Conservation (phyloP, 2,888 invertebrate genomes). For the Lasioglossum marginatum region DNA sequence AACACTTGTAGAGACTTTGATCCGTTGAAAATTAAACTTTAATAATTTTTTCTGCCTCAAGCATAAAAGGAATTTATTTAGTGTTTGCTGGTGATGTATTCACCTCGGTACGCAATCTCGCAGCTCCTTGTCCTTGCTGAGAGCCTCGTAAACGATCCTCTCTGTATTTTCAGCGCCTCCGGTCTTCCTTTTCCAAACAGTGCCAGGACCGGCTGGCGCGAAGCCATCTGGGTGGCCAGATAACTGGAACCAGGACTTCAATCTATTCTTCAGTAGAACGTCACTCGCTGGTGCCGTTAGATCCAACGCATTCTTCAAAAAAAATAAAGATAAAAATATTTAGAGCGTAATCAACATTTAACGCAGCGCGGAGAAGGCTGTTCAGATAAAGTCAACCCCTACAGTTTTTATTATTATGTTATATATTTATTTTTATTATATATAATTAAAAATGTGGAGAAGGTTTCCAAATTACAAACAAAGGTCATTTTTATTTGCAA, state of each 20-base stretch:
- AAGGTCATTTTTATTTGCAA: background rate
- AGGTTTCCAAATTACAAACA: background rate
- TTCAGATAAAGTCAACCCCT: background rate
- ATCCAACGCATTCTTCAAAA: constrained; percentile 93
- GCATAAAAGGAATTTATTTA: background rate
- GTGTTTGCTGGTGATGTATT: background rate
- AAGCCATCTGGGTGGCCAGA: constrained; percentile 97
- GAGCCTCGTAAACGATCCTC: constrained; percentile 91
- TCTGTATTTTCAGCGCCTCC: constrained; percentile 90
- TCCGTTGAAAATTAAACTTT: background rate
- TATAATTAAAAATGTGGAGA: background rate
- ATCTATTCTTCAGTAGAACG: constrained; percentile 90
- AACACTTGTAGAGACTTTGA: background rate
- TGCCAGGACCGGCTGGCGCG: constrained; percentile 96
- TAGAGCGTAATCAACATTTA: background rate
- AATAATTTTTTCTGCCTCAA: background rate
- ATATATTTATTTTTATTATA: no score
- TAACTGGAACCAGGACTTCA: constrained; percentile 93
- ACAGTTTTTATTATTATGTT: background rate
- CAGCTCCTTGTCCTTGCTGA: constrained; percentile 91
- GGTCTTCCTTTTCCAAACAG: constrained; percentile 96
- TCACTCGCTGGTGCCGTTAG: constrained; percentile 96
- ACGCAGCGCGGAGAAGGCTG: background rate
- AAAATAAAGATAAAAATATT: constrained; percentile 2
- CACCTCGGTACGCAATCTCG: constrained; percentile 90